These are phyloP conservation scores for Chrysogorgia sp. DNA, from an alignment of 92 coral and sea anemone species.

Conservation along the genomic window DNA sequence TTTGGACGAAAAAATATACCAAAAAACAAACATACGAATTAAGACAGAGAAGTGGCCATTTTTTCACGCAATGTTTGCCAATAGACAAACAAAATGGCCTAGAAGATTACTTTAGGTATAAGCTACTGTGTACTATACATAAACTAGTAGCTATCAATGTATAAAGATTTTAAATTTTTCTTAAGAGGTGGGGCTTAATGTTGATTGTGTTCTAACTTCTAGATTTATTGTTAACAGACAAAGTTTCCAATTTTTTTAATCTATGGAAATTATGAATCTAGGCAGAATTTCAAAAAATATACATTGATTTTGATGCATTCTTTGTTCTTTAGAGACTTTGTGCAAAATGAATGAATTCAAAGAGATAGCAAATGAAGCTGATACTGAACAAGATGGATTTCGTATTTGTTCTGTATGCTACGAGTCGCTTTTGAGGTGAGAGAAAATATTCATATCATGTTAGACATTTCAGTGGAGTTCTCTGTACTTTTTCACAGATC, in stretches of 20 bases:
- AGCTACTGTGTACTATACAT: too few species aligned
- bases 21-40: too few species aligned
- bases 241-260: background rate
- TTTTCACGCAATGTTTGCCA: too few species aligned
- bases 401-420: conserved; percentile 80
- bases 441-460: background rate
- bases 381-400: conserved; percentile 80
- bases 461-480: background rate
- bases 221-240: too few species aligned
- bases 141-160: too few species aligned
- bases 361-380: conserved; percentile 46
- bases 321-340: conserved; percentile 56
- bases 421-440: conserved; percentile 20
- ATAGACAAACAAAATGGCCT: too few species aligned
- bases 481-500: background rate
- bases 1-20: too few species aligned
- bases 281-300: background rate
- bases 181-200: too few species aligned
- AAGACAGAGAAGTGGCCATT: too few species aligned
- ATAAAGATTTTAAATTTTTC: too few species aligned
- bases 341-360: conserved; percentile 66
- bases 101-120: too few species aligned
- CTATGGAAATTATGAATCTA: background rate
- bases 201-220: too few species aligned
- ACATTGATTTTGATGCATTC: background rate